Evolutionary conservation across 2,797 vertebrate genomes (phyloP).

Genomic region (Chaenodraco wilsoni): DNA sequence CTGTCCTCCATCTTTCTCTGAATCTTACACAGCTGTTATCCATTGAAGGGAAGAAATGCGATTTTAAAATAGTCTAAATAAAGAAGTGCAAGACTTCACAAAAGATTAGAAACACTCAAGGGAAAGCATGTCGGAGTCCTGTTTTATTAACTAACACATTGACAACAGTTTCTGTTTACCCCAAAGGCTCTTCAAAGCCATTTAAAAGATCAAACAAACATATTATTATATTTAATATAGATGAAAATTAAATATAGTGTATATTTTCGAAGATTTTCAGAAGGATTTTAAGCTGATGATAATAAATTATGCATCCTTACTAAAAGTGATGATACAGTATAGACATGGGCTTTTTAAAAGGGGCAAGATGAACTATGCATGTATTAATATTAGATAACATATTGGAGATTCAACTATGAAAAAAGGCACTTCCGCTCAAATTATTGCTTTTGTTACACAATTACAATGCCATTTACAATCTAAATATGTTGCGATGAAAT

Average conservation of each 20-base stretch:
- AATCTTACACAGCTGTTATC: not conserved
- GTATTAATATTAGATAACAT: constrained; percentile 20
- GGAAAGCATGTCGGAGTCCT: constrained; percentile 1
- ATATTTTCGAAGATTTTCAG: not conserved
- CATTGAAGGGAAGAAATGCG: not conserved
- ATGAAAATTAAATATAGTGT: not conserved
- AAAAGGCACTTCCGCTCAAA: constrained; percentile 6
- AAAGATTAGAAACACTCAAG: not conserved
- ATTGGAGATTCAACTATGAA: constrained; percentile 5
- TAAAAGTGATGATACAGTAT: constrained; percentile 12
- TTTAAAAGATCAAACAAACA: not conserved
- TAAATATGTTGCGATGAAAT: constrained; percentile 8
- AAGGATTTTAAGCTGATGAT: not conserved
- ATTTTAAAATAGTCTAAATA: not conserved
- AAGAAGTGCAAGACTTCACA: not conserved
- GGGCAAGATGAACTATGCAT: constrained; percentile 20
- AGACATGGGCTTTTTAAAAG: constrained; percentile 21
- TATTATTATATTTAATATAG: not conserved
- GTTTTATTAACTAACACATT: not conserved
- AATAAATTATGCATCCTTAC: constrained; percentile 7
- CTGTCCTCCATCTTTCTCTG: not conserved
- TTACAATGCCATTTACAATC: not conserved
- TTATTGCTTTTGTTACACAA: constrained; percentile 20
- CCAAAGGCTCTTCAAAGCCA: not conserved
- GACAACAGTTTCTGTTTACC: not conserved